Base-by-base conservation (phyloP, 1,140 invertebrate species). In the Diachasma alloeum region DNA sequence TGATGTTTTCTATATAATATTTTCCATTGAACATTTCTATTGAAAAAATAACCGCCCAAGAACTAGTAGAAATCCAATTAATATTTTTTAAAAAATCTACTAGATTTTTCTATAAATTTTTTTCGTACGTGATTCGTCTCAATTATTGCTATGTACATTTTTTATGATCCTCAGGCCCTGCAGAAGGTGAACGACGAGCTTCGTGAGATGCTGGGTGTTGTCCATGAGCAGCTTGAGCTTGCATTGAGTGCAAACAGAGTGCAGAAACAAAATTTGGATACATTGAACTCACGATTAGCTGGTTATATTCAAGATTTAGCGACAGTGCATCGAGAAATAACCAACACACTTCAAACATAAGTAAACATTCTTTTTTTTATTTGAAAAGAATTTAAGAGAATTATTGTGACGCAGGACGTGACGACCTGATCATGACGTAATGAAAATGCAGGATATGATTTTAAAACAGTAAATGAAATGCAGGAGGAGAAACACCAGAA, bases 251-350 rank as follows among this genome's bases (percentile, higher is more conserved):
- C 94, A 17, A 95, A 97, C 84, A 96, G 97, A 87, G 93, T 94
- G 59, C 96, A 97, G 87, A 92, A 94, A 81, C 93, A 96, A 83
- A 95, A 97, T 78, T 91, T 97, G 75, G 93, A 97, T 80, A 95
- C 95, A 48, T 89, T 98, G 56, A 97, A 97, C 87, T 91, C 93
- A 76, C 94, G 96, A 89, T 89, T 98, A 78, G 94, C 95, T 69
- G 91, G 93, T 56, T 94, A 96, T 83, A 94, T 98, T 78, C 95
- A 96, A 84, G 96, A 97, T 88, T 90, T 97, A 85, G 94, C 94
- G 76, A 93, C 93, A 77, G 94, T 97, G 86, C 95, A 96, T 89
- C 93, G 94, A 88, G 95, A 96, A 92, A 93, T 97, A 79, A 93
- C 92, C 83, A 94, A 94, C 68, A 94, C 94, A 81, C 83, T 95